Conservation (phyloP, 2,888 invertebrate species). For the Stegana nigrithorax region DNA sequence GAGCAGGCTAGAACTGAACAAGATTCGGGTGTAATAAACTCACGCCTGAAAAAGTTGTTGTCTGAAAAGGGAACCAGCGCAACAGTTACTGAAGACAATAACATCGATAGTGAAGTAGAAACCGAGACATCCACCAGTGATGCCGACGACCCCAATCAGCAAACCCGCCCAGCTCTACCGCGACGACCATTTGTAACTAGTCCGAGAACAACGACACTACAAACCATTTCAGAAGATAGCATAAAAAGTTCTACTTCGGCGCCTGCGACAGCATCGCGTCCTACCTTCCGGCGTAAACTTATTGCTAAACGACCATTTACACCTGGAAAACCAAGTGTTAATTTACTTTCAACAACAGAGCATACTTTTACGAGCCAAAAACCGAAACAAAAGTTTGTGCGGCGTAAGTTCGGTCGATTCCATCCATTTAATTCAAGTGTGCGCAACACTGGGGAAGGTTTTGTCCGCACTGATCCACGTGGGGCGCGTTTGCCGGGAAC, state of each 20-base stretch:
- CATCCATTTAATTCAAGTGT: constrained; percentile 51
- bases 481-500: constrained; percentile 43
- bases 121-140: constrained; percentile 4
- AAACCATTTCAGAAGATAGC: constrained; percentile 10
- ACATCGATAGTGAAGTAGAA: constrained; percentile 13
- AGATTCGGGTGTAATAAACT: constrained; percentile 46
- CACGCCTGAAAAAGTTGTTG: constrained; percentile 51
- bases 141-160: constrained; percentile 12
- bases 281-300: constrained; percentile 52
- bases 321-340: constrained; percentile 36
- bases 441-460: constrained; percentile 47
- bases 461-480: constrained; percentile 46
- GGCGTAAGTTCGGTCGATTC: constrained; percentile 52
- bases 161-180: constrained; percentile 8
- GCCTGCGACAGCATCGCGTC: constrained; percentile 27
- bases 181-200: constrained; percentile 23
- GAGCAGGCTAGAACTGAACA: constrained; percentile 42
- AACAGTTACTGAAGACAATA: background rate
- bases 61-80: constrained; percentile 32
- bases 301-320: constrained; percentile 55
- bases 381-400: constrained; percentile 49
- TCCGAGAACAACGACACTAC: constrained; percentile 1
- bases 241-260: background rate
- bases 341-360: constrained; percentile 32
- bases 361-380: constrained; percentile 32